phyloP scores from a whole-genome alignment of 2,888 invertebrate genomes.

The Metallyticus violacea region DNA sequence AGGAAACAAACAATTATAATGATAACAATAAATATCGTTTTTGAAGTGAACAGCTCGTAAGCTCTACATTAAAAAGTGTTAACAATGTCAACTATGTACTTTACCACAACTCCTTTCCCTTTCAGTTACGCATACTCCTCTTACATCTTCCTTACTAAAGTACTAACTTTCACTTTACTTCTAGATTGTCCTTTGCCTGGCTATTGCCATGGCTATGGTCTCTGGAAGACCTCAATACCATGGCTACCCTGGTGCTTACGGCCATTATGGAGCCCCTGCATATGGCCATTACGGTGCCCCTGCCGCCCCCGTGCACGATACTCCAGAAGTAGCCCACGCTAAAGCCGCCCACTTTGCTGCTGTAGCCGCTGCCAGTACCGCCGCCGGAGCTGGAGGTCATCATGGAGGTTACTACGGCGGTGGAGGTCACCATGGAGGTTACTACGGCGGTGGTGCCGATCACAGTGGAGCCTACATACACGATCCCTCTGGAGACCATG shows the following conservation, averaged over 20 bases:
- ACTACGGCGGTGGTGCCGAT: not conserved
- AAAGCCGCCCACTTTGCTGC: not conserved
- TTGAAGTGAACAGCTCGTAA: too few relatives aligned
- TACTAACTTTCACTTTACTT: not conserved
- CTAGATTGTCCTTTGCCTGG: not conserved
- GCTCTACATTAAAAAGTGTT: too few relatives aligned
- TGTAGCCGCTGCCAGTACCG: not conserved
- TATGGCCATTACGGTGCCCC: not conserved
- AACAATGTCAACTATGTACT: too few relatives aligned
- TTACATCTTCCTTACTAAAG: too few relatives aligned
- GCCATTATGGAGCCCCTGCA: not conserved
- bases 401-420: not conserved
- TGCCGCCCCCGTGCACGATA: not conserved
- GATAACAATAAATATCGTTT: too few relatives aligned
- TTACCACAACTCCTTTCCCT: too few relatives aligned
- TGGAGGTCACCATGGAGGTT: not conserved
- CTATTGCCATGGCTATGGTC: not conserved
- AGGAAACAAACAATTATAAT: too few relatives aligned
- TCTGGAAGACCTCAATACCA: not conserved
- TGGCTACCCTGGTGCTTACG: not conserved
- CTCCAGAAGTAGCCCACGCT: not conserved
- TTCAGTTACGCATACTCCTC: too few relatives aligned
- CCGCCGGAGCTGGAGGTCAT: not conserved
- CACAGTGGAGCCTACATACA: not conserved
- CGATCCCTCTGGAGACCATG: not conserved